These are phyloP conservation scores for Porites cylindrica DNA, from an alignment of 92 coral and sea anemone species.

Conservation along the genomic window DNA sequence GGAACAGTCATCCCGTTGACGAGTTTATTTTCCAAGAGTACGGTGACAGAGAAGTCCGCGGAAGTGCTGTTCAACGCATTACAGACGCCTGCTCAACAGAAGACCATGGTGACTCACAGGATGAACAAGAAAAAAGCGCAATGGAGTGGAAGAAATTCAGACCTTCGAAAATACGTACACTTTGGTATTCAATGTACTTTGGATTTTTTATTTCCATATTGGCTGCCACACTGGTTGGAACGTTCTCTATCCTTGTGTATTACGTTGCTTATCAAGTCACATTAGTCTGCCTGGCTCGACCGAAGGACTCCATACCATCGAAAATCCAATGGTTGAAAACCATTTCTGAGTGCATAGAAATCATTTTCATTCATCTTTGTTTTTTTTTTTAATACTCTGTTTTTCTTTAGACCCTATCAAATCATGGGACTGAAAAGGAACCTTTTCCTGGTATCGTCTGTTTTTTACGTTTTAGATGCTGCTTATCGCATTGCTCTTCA, in stretches of 20 bases:
- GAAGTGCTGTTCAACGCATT: background rate
- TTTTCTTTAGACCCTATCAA: slow-evolving; percentile 6
- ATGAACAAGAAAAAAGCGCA: background rate
- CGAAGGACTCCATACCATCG: background rate
- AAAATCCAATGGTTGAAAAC: slow-evolving; percentile 11
- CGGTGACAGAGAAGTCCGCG: background rate
- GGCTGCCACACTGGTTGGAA: background rate
- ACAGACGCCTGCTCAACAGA: background rate
- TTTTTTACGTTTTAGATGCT: slow-evolving; percentile 2
- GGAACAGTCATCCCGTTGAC: background rate
- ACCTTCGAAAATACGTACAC: background rate
- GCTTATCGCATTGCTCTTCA: slow-evolving; percentile 9
- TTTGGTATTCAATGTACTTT: slow-evolving; percentile 3
- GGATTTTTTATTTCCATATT: background rate
- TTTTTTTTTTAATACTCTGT: background rate
- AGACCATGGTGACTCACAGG: background rate
- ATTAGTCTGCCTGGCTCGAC: background rate
- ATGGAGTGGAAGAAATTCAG: slow-evolving; percentile 40
- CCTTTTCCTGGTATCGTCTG: background rate
- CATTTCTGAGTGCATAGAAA: background rate
- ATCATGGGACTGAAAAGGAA: background rate
- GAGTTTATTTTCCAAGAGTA: slow-evolving; percentile 24
- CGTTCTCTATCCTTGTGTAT: background rate
- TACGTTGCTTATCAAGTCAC: background rate
- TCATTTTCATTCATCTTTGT: background rate